phyloP scores from a whole-genome alignment of 2,113 vertebrate genomes.

The Ammodytes dubius region DNA sequence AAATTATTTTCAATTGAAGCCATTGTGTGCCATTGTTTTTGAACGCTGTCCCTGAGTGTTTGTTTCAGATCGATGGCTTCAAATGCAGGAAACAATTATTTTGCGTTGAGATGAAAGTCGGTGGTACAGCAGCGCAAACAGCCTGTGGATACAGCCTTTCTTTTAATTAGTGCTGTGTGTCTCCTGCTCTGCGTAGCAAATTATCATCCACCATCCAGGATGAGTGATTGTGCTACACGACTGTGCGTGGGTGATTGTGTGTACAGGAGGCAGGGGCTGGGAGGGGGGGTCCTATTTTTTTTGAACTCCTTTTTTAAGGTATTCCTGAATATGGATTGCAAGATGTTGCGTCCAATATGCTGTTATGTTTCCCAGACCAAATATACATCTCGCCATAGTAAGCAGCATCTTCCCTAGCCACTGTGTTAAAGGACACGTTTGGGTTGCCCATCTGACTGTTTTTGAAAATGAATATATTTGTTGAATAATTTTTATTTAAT shows the following conservation, averaged over 20 bases:
- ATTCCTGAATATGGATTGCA: conserved; percentile 47
- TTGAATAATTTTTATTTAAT: too few species aligned
- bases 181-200: conserved; percentile 54
- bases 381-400: conserved; percentile 1
- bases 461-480: neutral
- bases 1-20: conserved; percentile 54
- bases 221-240: conserved; percentile 35
- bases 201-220: conserved; percentile 60
- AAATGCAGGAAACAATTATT: conserved; percentile 75
- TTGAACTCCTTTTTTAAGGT: neutral
- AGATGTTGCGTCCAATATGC: neutral
- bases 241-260: conserved; percentile 11
- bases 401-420: neutral
- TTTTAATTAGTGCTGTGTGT: conserved; percentile 72
- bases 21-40: conserved; percentile 44
- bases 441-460: neutral
- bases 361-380: neutral
- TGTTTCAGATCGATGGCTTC: conserved; percentile 74
- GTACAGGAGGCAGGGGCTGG: neutral
- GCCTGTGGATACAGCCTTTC: conserved; percentile 64
- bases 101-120: conserved; percentile 70
- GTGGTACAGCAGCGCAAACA: conserved; percentile 58
- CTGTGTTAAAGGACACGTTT: conserved; percentile 20
- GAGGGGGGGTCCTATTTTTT: neutral
- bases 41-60: conserved; percentile 23